Evolutionary conservation across 1,140 invertebrate species (phyloP), one percentile per base, ranked within the genome.

Genomic region (Drosophila bocqueti): DNA sequence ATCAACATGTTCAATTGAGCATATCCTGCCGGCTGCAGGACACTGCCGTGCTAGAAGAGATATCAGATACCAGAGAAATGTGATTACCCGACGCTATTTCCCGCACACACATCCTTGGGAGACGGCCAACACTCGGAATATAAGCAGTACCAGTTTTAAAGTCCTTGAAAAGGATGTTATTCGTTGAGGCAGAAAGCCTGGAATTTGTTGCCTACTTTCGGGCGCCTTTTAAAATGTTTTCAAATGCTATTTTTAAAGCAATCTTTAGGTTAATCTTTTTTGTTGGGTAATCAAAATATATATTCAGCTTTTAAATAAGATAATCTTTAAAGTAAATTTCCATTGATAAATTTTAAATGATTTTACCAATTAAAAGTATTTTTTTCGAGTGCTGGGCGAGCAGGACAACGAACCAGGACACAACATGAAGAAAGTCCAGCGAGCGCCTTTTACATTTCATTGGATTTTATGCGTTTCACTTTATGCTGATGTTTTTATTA

Each of bases 401-500:
- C 45, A 10, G 67, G 31, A 38, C 29, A 46, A 59, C 40, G 50
- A 21, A 26, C 59, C 65, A 74, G 78, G 58, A 81, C 67, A 79
- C 65, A 67, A 77, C 49, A 63, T 59, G 63, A 63, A 59, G 83
- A 62, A 74, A 58, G 83, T 89, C 81, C 81, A 81, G 84, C 61
- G 62, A 67, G 64, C 64, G 73, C 57, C 78, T 89, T 89, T 90
- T 90, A 90, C 85, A 84, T 89, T 89, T 89, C 85, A 89, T 90
- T 89, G 85, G 85, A 89, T 89, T 89, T 89, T 90, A 89, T 89
- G 85, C 85, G 85, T 90, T 89, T 90, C 81, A 90, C 85, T 89
- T 89, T 90, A 89, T 89, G 85, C 85, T 89, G 85, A 89, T 89
- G 85, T 89, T 89, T 89, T 89, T 90, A 89, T 89, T 89, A 89